A percentile compares a stretch with the other conserved stretches of the same genome.
Evolutionary conservation across 23 tunicate species (phyloP).

Genomic region (Trididemnum clinides): DNA sequence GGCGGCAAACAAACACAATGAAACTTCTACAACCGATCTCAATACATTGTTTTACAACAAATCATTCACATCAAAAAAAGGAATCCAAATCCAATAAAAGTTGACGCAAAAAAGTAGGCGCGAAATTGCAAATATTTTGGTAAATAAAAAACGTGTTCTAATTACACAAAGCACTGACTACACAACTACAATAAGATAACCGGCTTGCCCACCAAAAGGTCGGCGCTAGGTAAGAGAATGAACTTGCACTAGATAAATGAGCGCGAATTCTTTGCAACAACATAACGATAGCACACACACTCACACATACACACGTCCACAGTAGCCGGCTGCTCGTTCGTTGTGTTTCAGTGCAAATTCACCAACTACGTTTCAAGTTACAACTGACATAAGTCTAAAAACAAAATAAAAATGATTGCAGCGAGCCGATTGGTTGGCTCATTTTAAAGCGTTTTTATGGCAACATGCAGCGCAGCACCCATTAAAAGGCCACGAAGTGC

Average conservation of each 20-base stretch:
- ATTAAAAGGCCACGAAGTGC: background rate
- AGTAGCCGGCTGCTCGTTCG: background rate
- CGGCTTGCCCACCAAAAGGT: background rate
- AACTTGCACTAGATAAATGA: background rate
- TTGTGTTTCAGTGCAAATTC: background rate
- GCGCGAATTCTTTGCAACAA: background rate
- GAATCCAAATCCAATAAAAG: too few species aligned
- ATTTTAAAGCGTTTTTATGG: background rate
- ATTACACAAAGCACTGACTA: conserved; percentile 4
- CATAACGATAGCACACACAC: background rate
- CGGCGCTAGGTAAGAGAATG: conserved; percentile 6
- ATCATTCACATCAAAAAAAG: too few species aligned
- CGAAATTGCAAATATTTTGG: conserved; percentile 5
- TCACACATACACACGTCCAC: background rate
- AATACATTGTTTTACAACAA: too few species aligned
- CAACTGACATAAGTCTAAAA: background rate
- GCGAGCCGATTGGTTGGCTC: background rate
- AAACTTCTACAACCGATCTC: too few species aligned
- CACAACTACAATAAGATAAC: background rate
- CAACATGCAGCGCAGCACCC: conserved; percentile 16
- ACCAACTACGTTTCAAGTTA: background rate
- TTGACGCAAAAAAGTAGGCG: too few species aligned
- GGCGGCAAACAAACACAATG: too few species aligned
- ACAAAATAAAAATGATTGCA: conserved; percentile 2
- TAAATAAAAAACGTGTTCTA: background rate